phyloP scores from a whole-genome alignment of 2,888 invertebrate species.

The Lathronympha strigana region DNA sequence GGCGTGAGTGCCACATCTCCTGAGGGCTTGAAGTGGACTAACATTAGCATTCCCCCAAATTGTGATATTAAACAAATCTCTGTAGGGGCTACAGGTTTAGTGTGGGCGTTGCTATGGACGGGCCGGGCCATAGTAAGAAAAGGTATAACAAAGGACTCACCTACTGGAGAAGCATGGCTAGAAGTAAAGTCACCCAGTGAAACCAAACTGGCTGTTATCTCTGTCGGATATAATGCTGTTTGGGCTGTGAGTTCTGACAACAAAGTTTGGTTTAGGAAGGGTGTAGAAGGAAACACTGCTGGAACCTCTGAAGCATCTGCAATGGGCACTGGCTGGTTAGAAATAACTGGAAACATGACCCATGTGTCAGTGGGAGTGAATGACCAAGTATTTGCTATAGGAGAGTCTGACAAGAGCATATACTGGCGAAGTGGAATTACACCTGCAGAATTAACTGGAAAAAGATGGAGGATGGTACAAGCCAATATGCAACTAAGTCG shows the following conservation, averaged over 20 bases:
- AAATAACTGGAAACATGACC: slow-evolving; percentile 94
- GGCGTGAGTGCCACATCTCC: slow-evolving; percentile 92
- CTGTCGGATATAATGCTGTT: slow-evolving; percentile 91
- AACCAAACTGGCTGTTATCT: slow-evolving; percentile 89
- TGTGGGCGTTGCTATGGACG: slow-evolving; percentile 94
- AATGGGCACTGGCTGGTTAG: slow-evolving; percentile 93
- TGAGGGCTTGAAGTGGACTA: slow-evolving; percentile 94
- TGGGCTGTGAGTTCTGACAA: slow-evolving; percentile 93
- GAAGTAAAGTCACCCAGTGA: slow-evolving; percentile 90
- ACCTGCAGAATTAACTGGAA: slow-evolving; percentile 91
- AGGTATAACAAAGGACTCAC: slow-evolving; percentile 91
- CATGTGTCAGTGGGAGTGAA: slow-evolving; percentile 93
- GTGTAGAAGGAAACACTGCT: slow-evolving; percentile 87
- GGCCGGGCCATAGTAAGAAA: slow-evolving; percentile 92
- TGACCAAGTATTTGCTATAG: slow-evolving; percentile 95
- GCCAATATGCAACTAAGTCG: slow-evolving; percentile 93
- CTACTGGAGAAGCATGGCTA: slow-evolving; percentile 90
- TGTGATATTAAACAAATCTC: slow-evolving; percentile 93
- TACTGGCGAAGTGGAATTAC: slow-evolving; percentile 92
- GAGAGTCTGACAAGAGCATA: slow-evolving; percentile 91
- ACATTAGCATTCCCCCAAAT: slow-evolving; percentile 89
- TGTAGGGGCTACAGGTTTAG: slow-evolving; percentile 93
- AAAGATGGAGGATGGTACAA: slow-evolving; percentile 92
- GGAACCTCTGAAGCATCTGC: slow-evolving; percentile 90
- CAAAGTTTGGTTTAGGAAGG: slow-evolving; percentile 94